Evolutionary conservation across 2,113 vertebrate genomes (phyloP).

Genomic region (Mesitornis unicolor): DNA sequence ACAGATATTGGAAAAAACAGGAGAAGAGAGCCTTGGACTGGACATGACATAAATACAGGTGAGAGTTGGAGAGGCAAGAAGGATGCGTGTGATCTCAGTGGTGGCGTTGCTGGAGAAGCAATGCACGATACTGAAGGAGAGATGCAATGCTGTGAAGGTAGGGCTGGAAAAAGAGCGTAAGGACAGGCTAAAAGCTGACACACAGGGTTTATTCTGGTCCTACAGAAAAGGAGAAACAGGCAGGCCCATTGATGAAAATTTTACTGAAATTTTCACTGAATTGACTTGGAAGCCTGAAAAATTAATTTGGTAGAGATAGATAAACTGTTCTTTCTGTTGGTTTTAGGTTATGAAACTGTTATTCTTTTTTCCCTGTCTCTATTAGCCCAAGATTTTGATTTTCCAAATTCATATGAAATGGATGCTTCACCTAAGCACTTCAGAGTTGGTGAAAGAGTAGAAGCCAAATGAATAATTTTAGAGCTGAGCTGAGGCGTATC

Average conservation of each 20-base stretch:
- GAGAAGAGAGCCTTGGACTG: neutral
- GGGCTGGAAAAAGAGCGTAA: neutral
- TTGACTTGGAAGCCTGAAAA: neutral
- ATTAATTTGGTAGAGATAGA: neutral
- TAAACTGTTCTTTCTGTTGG: neutral
- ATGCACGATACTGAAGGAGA: neutral
- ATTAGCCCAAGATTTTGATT: neutral
- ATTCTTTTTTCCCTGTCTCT: accelerated
- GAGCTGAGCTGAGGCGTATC: neutral
- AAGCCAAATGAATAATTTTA: neutral
- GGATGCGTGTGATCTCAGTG: too few relatives aligned
- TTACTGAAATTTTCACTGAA: neutral
- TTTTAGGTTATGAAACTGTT: neutral
- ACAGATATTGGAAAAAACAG: neutral
- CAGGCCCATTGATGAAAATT: neutral
- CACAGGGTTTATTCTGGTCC: neutral
- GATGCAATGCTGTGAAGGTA: neutral
- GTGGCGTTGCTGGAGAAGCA: neutral
- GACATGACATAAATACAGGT: accelerated
- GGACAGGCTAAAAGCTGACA: neutral
- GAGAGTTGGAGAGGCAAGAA: neutral
- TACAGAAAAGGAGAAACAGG: neutral
- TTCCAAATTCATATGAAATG: neutral
- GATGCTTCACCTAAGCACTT: neutral
- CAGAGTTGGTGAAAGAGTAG: neutral